phyloP scores from a whole-genome alignment of 2,113 vertebrate species.

The Apodemus sylvaticus region DNA sequence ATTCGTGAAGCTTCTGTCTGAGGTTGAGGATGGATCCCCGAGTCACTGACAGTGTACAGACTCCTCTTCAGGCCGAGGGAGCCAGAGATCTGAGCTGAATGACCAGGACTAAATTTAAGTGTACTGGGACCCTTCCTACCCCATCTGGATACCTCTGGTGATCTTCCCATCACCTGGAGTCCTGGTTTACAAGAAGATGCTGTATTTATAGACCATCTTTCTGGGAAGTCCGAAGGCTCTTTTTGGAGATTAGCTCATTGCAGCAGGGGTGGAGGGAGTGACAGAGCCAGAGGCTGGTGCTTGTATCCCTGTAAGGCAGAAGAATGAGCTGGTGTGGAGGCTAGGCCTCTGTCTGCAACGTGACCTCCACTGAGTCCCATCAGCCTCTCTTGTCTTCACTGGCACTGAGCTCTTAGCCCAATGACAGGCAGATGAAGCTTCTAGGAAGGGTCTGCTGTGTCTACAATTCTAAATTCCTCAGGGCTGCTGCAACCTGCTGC shows the following conservation, averaged over 20 bases:
- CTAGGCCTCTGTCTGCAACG: neutral
- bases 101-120: constrained; percentile 46
- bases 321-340: neutral
- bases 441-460: neutral
- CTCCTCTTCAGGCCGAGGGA: neutral
- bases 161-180: neutral
- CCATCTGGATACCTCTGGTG: neutral
- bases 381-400: neutral
- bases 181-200: neutral
- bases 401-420: neutral
- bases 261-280: neutral
- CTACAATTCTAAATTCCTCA: fast-evolving
- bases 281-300: neutral
- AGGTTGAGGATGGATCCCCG: neutral
- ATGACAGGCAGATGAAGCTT: neutral
- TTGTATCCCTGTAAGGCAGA: constrained; percentile 45
- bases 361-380: neutral
- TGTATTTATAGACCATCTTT: constrained; percentile 62
- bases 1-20: neutral
- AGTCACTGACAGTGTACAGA: neutral
- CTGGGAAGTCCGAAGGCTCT: constrained; percentile 40
- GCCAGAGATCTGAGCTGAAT: neutral
- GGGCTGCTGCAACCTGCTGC: neutral
- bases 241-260: constrained; percentile 64
- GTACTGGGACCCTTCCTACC: neutral